These are phyloP conservation scores for Dascyllus trimaculatus DNA, from an alignment of 2,113 vertebrate species.

Conservation along the genomic window DNA sequence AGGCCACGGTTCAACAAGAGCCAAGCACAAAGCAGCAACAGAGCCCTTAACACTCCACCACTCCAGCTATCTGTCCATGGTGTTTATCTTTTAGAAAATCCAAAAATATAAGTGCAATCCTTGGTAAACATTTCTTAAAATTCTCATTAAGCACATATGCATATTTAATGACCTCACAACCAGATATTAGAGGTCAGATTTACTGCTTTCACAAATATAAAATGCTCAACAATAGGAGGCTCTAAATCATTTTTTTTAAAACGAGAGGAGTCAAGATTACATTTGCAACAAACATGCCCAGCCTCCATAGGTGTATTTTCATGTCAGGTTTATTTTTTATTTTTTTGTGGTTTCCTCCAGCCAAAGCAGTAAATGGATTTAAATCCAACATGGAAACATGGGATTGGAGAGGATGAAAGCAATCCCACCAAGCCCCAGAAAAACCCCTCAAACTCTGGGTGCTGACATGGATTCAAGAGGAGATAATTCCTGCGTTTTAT, in stretches of 20 bases:
- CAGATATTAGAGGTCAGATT: conserved; percentile 7
- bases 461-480: conserved; percentile 44
- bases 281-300: conserved; percentile 47
- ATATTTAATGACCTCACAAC: conserved; percentile 30
- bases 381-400: conserved; percentile 74
- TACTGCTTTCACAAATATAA: neutral
- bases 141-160: conserved; percentile 14
- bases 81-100: conserved; percentile 11
- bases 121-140: conserved; percentile 1
- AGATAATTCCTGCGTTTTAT: conserved; percentile 21
- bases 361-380: conserved; percentile 69
- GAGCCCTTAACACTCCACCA: conserved; percentile 3
- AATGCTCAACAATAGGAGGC: neutral
- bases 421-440: conserved; percentile 64
- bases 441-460: conserved; percentile 23
- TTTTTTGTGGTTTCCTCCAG: conserved; percentile 50
- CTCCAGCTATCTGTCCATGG: conserved; percentile 20
- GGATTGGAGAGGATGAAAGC: conserved; percentile 76
- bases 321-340: conserved; percentile 36
- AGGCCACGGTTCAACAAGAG: conserved; percentile 54
- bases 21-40: conserved; percentile 28
- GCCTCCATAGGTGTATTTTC: conserved; percentile 61
- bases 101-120: conserved; percentile 33
- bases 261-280: conserved; percentile 9
- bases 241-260: neutral